Base-by-base conservation (phyloP, 1,140 invertebrate species). In the Penaeus vannamei region DNA sequence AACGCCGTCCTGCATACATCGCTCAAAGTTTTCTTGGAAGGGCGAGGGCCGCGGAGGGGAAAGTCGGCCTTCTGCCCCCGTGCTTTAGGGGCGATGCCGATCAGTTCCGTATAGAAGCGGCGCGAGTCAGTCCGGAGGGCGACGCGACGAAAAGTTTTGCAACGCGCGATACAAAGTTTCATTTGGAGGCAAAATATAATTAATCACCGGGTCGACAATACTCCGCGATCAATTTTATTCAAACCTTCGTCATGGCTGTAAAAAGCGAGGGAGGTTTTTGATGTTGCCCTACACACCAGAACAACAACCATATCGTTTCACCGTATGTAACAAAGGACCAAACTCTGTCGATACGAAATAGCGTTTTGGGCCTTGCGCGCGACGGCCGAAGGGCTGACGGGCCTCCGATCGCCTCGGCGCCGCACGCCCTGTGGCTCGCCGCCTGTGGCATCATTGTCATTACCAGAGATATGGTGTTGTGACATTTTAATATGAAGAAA, bases 401-500 rank as follows among this genome's bases (percentile, higher is more conserved):
- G 36, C 42, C 7, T 2, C 12, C 19, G 32, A 12, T 22, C 36
- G 29, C n/a, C 60, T 17, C 17, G 26, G 14, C 20, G 29, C 29
- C 77, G 23, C 23, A 19, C 10, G 23, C 76, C 59, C 0, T 64
- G 14, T 61, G 29, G 26, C 85, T 0, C 76, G 19, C 59, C 5
- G 36, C 20, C 23, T 5, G 81, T n/a, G 82, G 87, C 87, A 88
- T 88, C 81, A 84, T 88, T 88, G 87, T 88, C 87, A 88, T 88
- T 88, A 88, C 87, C 87, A 88, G 87, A 88, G 87, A 88, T 88
- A 88, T 84, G 87, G 87, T 88, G 87, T 88, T 88, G 87, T 88
- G 87, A 88, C 87, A 88, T 88, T 88, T 88, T 88, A 88, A 88
- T 88, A 88, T 83, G 87, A 88, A 88, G 87, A 88, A 88, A 88